phyloP scores from a whole-genome alignment of 2,113 vertebrate species.

The Gadus macrocephalus region DNA sequence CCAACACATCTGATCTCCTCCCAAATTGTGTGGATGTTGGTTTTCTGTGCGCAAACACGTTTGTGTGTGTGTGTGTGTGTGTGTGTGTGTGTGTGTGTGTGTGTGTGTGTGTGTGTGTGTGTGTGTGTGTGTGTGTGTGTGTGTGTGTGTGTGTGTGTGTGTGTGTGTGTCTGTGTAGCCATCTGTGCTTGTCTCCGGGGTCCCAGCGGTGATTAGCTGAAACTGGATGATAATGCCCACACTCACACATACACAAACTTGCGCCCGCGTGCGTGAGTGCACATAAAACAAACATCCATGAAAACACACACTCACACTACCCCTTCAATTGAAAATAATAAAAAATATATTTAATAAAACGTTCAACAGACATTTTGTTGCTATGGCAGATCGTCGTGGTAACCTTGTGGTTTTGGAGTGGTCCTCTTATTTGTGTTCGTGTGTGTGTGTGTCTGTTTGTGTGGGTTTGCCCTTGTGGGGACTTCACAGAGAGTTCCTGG shows the following conservation, averaged over 20 bases:
- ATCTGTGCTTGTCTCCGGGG: conserved; percentile 35
- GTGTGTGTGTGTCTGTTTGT: too few species aligned
- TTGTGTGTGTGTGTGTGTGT: conserved; percentile 3
- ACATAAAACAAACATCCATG: neutral
- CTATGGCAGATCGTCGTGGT: conserved; percentile 22
- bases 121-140: neutral
- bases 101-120: conserved; percentile 1
- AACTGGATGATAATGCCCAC: conserved; percentile 17
- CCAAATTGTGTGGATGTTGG: conserved; percentile 18
- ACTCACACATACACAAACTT: neutral
- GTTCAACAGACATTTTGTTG: conserved; percentile 20
- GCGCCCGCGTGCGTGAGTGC: neutral
- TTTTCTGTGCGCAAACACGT: neutral
- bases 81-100: neutral
- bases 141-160: conserved; percentile 2
- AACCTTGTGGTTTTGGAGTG: conserved; percentile 27
- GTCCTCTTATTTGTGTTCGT: conserved; percentile 23
- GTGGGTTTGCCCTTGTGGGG: conserved; percentile 12
- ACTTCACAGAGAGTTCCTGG: conserved; percentile 7
- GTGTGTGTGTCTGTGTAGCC: conserved; percentile 23
- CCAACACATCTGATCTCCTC: conserved; percentile 36
- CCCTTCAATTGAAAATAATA: neutral
- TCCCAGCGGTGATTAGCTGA: conserved; percentile 38
- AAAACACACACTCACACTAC: neutral
- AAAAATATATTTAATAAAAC: neutral